These are phyloP conservation scores for Dendroctonus ponderosae DNA, from an alignment of 1,140 invertebrate species.

Conservation along the genomic window DNA sequence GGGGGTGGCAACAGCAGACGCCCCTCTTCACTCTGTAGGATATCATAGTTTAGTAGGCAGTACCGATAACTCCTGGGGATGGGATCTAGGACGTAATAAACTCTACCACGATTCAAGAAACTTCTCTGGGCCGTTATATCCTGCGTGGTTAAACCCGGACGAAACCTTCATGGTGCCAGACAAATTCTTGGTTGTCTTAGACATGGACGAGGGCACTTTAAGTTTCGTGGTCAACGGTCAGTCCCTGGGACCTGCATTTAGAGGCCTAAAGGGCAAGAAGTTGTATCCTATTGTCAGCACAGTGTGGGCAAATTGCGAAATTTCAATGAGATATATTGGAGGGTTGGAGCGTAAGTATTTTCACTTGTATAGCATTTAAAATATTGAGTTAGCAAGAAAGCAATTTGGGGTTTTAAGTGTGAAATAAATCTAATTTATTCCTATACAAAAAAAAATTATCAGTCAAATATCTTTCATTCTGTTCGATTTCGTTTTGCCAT, in stretches of 20 bases:
- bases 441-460: no score
- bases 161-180: slow-evolving; percentile 98
- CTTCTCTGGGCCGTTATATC: slow-evolving; percentile 87
- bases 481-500: no score
- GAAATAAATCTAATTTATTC: no score
- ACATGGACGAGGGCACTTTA: slow-evolving; percentile 99
- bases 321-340: slow-evolving; percentile 98
- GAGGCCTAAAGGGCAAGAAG: slow-evolving; percentile 94
- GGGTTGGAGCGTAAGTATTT: slow-evolving; percentile 94
- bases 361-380: no score
- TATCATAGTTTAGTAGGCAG: slow-evolving; percentile 81
- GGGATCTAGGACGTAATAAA: slow-evolving; percentile 94
- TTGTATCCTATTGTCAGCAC: slow-evolving; percentile 97
- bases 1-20: slow-evolving; percentile 92
- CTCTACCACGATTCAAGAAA: slow-evolving; percentile 91
- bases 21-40: slow-evolving; percentile 82
- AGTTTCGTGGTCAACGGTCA: slow-evolving; percentile 97
- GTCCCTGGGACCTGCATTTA: slow-evolving; percentile 96
- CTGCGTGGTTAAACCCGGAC: slow-evolving; percentile 87
- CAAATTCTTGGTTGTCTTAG: slow-evolving; percentile 94
- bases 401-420: no score
- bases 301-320: slow-evolving; percentile 99
- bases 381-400: no score
- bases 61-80: slow-evolving; percentile 97
- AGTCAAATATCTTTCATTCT: no score